These are phyloP conservation scores for Perca fluviatilis DNA, from an alignment of 2,113 vertebrate species.

Conservation along the genomic window DNA sequence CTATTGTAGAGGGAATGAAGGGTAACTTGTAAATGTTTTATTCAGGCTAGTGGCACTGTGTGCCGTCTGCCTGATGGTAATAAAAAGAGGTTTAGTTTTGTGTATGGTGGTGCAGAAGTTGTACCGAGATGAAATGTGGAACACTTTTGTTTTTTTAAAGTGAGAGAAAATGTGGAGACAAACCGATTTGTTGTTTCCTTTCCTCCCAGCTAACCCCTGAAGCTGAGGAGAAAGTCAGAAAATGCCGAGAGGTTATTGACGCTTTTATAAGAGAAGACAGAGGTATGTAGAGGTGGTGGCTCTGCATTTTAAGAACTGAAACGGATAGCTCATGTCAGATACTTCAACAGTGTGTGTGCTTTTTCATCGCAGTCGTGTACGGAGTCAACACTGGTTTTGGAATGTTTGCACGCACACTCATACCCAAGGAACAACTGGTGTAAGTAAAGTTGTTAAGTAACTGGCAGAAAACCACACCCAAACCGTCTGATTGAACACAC, in stretches of 20 bases:
- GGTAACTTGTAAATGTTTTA: too few relatives aligned
- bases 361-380: background rate
- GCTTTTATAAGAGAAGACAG: background rate
- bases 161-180: background rate
- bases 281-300: background rate
- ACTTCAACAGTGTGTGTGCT: background rate
- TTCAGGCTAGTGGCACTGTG: too few relatives aligned
- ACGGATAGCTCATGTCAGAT: background rate
- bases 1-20: too few relatives aligned
- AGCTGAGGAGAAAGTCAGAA: background rate
- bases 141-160: background rate
- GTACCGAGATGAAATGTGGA: too few relatives aligned
- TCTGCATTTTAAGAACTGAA: too few relatives aligned
- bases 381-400: constrained; percentile 27
- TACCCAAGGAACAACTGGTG: background rate
- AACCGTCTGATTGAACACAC: background rate
- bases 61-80: too few relatives aligned
- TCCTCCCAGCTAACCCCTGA: background rate
- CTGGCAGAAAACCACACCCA: background rate
- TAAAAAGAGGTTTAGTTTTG: too few relatives aligned
- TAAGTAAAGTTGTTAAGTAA: background rate
- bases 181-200: background rate
- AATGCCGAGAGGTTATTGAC: constrained; percentile 1
- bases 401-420: constrained; percentile 1
- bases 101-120: too few relatives aligned